Evolutionary conservation across 2,113 vertebrate genomes (phyloP).

Genomic region (Pongo pygmaeus): DNA sequence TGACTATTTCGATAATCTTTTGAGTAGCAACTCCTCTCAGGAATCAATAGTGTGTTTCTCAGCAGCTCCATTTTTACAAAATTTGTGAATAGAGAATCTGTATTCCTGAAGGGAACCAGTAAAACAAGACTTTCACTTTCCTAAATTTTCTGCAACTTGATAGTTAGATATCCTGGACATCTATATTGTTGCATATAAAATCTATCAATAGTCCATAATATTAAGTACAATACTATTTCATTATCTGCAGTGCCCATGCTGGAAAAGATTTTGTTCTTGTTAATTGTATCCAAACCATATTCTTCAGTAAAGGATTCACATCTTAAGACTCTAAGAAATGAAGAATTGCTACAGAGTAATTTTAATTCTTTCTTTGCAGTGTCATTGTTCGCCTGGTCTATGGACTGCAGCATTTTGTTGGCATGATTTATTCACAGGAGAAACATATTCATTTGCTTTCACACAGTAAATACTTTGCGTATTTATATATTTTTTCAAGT

Average conservation of each 20-base stretch:
- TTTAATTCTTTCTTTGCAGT: constrained; percentile 90
- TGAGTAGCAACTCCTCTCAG: constrained; percentile 90
- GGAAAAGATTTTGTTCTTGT: constrained; percentile 89
- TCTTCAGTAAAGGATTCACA: constrained; percentile 90
- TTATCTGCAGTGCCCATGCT: constrained; percentile 90
- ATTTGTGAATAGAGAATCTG: constrained; percentile 89
- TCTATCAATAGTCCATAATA: constrained; percentile 88
- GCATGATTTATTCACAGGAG: constrained; percentile 87
- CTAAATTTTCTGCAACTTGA: constrained; percentile 91
- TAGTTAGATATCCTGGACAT: constrained; percentile 92
- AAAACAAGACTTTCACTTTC: constrained; percentile 90
- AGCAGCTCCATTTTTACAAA: constrained; percentile 90
- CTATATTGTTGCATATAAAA: constrained; percentile 91
- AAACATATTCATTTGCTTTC: constrained; percentile 88
- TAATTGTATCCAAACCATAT: constrained; percentile 84
- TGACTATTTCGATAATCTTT: constrained; percentile 92
- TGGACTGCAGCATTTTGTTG: constrained; percentile 86
- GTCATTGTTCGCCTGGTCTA: constrained; percentile 87
- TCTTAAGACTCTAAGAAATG: constrained; percentile 87
- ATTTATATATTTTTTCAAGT: constrained; percentile 90
- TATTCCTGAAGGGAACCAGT: constrained; percentile 89
- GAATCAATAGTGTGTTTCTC: constrained; percentile 89
- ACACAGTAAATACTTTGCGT: constrained; percentile 91
- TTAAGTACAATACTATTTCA: constrained; percentile 90
- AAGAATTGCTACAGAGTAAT: constrained; percentile 89